Percentiles rank a stretch among this genome's conserved stretches.
phyloP scores from a whole-genome alignment of 2,113 vertebrate species.

The Corythoichthys intestinalis region DNA sequence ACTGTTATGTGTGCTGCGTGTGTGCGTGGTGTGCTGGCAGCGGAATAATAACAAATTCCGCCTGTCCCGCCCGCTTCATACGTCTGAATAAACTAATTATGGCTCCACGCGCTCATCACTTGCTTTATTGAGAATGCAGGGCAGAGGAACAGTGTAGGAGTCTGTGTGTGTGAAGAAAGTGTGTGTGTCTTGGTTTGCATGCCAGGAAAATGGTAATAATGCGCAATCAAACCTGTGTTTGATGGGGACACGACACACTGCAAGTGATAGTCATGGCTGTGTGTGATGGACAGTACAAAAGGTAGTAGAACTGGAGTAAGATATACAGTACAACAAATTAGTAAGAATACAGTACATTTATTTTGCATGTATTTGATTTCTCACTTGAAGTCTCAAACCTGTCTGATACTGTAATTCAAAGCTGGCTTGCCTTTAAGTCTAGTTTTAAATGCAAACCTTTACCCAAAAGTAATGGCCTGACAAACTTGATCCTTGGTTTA shows the following conservation, averaged over 20 bases:
- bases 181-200: constrained; percentile 43
- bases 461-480: too few relatives aligned
- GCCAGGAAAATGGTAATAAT: constrained; percentile 26
- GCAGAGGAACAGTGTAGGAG: constrained; percentile 50
- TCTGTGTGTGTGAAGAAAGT: constrained; percentile 26
- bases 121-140: constrained; percentile 74
- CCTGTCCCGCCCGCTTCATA: constrained; percentile 86
- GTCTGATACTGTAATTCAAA: too few relatives aligned
- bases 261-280: constrained; percentile 7
- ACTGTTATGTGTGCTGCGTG: constrained; percentile 55
- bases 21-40: constrained; percentile 70
- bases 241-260: constrained; percentile 25
- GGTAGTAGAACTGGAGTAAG: background rate
- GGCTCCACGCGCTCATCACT: constrained; percentile 71
- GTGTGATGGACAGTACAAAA: constrained; percentile 1
- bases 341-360: background rate
- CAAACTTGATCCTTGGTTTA: background rate
- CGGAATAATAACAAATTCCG: constrained; percentile 87
- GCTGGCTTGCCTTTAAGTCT: too few relatives aligned
- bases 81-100: constrained; percentile 89
- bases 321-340: background rate
- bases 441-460: too few relatives aligned
- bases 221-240: constrained; percentile 44
- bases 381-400: too few relatives aligned
- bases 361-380: background rate